These are phyloP conservation scores for Rugalucina vietnamica DNA, from an alignment of 2,888 invertebrate genomes.

Conservation along the genomic window DNA sequence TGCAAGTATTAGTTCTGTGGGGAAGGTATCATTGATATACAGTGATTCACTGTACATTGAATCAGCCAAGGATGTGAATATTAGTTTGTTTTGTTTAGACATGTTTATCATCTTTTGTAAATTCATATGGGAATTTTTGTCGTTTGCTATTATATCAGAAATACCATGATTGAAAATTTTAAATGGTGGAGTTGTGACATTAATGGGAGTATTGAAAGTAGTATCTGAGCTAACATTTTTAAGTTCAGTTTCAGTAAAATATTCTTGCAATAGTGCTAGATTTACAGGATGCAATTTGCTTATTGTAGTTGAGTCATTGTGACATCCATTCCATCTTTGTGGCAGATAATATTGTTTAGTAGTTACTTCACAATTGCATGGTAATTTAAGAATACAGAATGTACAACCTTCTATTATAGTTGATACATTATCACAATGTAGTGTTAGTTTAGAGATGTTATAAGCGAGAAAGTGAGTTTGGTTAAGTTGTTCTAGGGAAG, in stretches of 20 bases:
- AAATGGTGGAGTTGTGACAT: background rate
- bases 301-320: background rate
- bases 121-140: background rate
- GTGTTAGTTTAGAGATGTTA: slow-evolving; percentile 7
- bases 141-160: background rate
- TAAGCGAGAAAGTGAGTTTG: slow-evolving; percentile 20
- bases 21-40: background rate
- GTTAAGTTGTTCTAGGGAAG: slow-evolving; percentile 7
- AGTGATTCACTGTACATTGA: background rate
- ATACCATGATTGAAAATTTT: background rate
- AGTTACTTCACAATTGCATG: background rate
- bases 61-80: background rate
- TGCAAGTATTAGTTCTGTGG: background rate
- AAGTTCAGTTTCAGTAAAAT: background rate
- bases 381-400: background rate
- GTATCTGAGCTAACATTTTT: background rate
- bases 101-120: background rate
- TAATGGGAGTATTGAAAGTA: background rate
- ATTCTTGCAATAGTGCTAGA: background rate
- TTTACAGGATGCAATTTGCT: background rate
- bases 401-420: background rate
- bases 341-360: background rate
- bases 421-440: background rate
- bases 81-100: background rate
- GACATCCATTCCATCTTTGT: background rate